Conservation (phyloP, 1,140 invertebrate genomes). For the Zaprionus inermis region DNA sequence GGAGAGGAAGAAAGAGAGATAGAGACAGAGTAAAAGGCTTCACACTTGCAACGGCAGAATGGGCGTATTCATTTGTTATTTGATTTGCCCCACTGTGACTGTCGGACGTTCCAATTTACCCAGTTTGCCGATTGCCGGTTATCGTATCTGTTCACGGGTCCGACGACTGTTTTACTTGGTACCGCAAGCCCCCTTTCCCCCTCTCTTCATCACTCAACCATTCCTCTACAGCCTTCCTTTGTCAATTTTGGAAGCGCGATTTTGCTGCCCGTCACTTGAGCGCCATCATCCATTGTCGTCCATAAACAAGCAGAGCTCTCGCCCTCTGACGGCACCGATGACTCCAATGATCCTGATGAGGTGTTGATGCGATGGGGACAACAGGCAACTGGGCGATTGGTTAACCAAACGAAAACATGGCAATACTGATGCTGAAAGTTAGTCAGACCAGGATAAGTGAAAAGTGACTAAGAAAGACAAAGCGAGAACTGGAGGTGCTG, state of each 20-base stretch:
- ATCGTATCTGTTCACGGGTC: slow-evolving; percentile 37
- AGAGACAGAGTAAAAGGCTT: slow-evolving; percentile 9
- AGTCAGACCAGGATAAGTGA: neutral
- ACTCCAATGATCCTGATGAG: slow-evolving; percentile 36
- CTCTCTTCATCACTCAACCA: neutral
- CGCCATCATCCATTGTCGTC: slow-evolving; percentile 18
- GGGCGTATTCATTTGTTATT: slow-evolving; percentile 65
- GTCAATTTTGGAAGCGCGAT: slow-evolving; percentile 46
- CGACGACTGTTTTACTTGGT: slow-evolving; percentile 14
- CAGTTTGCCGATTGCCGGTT: slow-evolving; percentile 41
- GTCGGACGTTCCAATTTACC: slow-evolving; percentile 57
- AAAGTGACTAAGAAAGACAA: neutral
- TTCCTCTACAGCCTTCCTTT: slow-evolving; percentile 15
- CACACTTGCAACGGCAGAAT: neutral
- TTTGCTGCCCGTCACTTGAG: slow-evolving; percentile 41
- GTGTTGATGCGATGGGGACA: slow-evolving; percentile 37
- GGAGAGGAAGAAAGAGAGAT: slow-evolving; percentile 16
- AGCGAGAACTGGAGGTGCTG: neutral
- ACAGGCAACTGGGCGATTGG: neutral
- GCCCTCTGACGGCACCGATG: slow-evolving; percentile 10
- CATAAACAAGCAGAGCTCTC: slow-evolving; percentile 21
- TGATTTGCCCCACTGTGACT: slow-evolving; percentile 59
- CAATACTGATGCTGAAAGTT: neutral
- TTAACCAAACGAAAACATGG: neutral
- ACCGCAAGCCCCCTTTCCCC: neutral